Evolutionary conservation across 2,113 vertebrate species (phyloP).

Genomic region (Parus major): DNA sequence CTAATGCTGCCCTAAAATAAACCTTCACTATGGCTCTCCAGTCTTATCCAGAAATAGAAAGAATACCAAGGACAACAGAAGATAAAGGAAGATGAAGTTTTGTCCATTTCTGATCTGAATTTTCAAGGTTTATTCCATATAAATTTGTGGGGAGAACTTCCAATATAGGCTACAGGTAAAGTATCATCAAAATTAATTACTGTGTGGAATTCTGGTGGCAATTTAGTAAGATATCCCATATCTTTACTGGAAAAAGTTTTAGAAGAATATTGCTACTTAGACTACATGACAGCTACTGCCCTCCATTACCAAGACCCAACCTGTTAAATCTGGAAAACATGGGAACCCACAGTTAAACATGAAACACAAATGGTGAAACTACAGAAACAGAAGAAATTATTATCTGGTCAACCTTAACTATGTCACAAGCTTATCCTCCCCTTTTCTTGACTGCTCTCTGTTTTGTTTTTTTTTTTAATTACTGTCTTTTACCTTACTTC

Average conservation of each 20-base stretch:
- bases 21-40: not conserved
- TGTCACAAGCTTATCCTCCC: fast-evolving
- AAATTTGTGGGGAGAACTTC: not conserved
- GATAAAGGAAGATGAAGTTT: not conserved
- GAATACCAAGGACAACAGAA: not conserved
- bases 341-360: not conserved
- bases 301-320: not conserved
- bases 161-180: not conserved
- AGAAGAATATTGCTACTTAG: not conserved
- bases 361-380: not conserved
- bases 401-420: not conserved
- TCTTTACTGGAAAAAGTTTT: not conserved
- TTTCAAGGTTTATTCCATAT: not conserved
- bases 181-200: not conserved
- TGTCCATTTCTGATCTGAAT: not conserved
- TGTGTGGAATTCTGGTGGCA: not conserved
- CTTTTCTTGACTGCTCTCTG: not conserved
- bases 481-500: not conserved
- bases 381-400: not conserved
- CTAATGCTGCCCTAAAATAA: not conserved
- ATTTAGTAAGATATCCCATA: not conserved
- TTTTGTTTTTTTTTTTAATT: not conserved
- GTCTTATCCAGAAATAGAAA: not conserved
- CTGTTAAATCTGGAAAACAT: not conserved
- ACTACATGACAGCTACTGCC: not conserved